Evolutionary conservation across 2,113 vertebrate genomes (phyloP).

Genomic region (Rhinoderma darwinii): DNA sequence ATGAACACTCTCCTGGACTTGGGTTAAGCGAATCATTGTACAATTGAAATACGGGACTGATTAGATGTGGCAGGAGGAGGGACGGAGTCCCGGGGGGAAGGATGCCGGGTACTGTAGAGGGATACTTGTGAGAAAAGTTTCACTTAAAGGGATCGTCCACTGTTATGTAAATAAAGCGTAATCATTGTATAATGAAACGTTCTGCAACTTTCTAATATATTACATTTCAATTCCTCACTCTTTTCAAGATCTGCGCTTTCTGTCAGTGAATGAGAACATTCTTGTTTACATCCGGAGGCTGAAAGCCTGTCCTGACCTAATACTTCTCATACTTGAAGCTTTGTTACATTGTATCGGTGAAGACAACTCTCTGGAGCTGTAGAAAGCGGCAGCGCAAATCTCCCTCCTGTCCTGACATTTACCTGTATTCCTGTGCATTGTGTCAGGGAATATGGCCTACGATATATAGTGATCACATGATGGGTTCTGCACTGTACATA

Average conservation of each 20-base stretch:
- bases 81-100: neutral
- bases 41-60: slow-evolving; percentile 25
- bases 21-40: slow-evolving; percentile 31
- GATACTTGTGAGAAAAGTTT: neutral
- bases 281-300: neutral
- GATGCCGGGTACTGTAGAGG: neutral
- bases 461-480: too few relatives aligned
- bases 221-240: neutral
- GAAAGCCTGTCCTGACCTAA: neutral
- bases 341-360: neutral
- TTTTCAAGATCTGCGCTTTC: neutral
- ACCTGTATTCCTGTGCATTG: too few relatives aligned
- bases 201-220: neutral
- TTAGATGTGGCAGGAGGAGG: slow-evolving; percentile 51
- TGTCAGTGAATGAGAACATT: neutral
- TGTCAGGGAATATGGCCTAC: too few relatives aligned
- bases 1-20: neutral
- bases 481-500: too few relatives aligned
- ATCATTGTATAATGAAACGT: neutral
- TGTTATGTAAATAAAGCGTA: too few relatives aligned
- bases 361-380: too few relatives aligned
- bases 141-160: neutral
- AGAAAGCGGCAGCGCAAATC: too few relatives aligned
- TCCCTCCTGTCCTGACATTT: too few relatives aligned
- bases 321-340: neutral